Evolutionary conservation across 1,140 invertebrate species (phyloP).

Genomic region (Conus ventricosus): DNA sequence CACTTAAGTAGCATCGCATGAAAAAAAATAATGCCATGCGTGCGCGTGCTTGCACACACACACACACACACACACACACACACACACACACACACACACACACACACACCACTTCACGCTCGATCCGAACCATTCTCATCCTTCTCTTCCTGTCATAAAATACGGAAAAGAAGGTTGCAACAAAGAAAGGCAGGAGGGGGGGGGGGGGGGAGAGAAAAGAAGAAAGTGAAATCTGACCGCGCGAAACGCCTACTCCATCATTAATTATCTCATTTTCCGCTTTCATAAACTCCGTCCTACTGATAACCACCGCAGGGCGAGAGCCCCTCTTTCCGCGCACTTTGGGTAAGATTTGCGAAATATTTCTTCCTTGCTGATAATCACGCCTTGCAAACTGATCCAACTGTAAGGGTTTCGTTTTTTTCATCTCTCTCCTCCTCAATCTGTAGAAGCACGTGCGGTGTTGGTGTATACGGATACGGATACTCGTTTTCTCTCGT

Average conservation of each 20-base stretch:
- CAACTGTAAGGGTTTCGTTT: not conserved
- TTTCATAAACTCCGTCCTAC: not conserved
- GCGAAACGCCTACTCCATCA: not conserved
- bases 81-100: no score
- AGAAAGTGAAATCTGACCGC: not conserved
- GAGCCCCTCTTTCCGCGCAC: not conserved
- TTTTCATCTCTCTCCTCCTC: not conserved
- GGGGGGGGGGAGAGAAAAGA: not conserved
- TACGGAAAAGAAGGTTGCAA: not conserved
- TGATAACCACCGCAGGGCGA: not conserved
- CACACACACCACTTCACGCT: not conserved
- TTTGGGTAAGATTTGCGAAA: not conserved
- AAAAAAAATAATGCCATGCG: no score
- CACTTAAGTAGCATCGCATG: no score
- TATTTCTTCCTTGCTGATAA: not conserved
- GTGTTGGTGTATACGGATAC: no score
- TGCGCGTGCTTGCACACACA: no score
- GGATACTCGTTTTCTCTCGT: no score
- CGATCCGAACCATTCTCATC: no score
- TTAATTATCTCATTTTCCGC: slow-evolving; percentile 8
- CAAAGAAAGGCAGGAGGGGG: no score
- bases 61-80: no score
- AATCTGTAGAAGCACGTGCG: no score
- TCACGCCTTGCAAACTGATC: not conserved
- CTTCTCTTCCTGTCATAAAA: not conserved